Evolutionary conservation across 2,888 invertebrate species (phyloP), one percentile per base, ranked within the genome.

Genomic region (Agelastica alni): DNA sequence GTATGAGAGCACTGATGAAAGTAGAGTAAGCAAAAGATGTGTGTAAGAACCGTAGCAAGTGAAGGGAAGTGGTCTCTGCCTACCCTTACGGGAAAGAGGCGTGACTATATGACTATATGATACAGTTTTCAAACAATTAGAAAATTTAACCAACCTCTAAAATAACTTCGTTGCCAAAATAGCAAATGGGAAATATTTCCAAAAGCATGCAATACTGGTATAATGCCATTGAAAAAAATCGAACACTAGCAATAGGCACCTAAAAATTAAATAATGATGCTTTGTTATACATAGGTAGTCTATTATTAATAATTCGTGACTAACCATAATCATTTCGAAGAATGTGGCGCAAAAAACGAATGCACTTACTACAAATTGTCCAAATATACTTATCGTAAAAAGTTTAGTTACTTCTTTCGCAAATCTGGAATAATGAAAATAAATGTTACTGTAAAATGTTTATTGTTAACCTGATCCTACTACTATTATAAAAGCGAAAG

Each of bases 111-210:
- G n/a, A n/a, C n/a, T n/a, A 10, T 12, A n/a, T n/a, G n/a, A n/a
- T n/a, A n/a, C n/a, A n/a, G n/a, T n/a, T n/a, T n/a, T n/a, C n/a
- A n/a, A n/a, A n/a, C n/a, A n/a, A n/a, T n/a, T n/a, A n/a, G n/a
- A n/a, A n/a, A n/a, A n/a, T n/a, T n/a, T n/a, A n/a, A n/a, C 45
- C 62, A 67, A 83, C 84, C 78, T 82, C 79, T 5, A 79, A 70
- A 1, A 79, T 78, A 5, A 83, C 77, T 67, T 82, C 81, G 64
- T 83, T 83, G 6, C 83, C 83, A 62, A 78, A 81, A 73, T 80
- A 83, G 67, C 83, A 83, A 67, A 81, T 82, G 1, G 83, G 71
- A 58, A 80, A 80, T 61, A 83, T 72, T 70, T 83, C 81, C 7
- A 79, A 75, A n/a, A 83, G 70, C 68, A 83, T 82, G 66, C 83